Base-by-base conservation (phyloP, 2,113 vertebrate genomes). In the Otolemur garnettii region DNA sequence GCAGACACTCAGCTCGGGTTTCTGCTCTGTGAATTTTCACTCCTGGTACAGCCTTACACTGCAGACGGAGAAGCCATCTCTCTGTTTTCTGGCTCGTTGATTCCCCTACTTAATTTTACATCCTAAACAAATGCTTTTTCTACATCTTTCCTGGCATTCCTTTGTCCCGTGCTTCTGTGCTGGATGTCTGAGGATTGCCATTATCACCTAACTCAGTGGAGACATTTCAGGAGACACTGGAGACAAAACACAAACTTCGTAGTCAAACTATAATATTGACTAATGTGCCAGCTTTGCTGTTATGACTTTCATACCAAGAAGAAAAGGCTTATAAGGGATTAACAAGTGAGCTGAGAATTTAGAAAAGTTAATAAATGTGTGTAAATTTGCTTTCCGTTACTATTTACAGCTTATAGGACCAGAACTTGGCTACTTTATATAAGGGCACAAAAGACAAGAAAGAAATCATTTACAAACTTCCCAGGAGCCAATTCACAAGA, bases 401-500 rank as follows among this genome's bases (percentile, higher is more conserved):
- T 79, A 78, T 87, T 64, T 80, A 57, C 10, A 90, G 35, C 19
- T 68, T 60, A 60, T 35, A 77, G 75, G 26, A 94, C 82, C 79
- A 79, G 94, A 38, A 33, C 28, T 83, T 79, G 30, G 50, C 30
- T 93, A 38, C 53, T 88, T 92, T 79, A 68, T 18, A 60, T 55
- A 79, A 87, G 22, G 19, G 68, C 64, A 80, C 13, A 78, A 72
- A 93, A 35, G 17, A 28, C 87, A 96, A 50, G 33, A 60, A 96
- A 72, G 14, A 96, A 84, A 95, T 86, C 12, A 74, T 57, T 96
- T 74, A 87, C 50, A 86, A 87, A 69, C 59, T 50, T 60, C 38
- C 42, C 55, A n/a, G 42, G 86, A 97, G 57, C 26, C 19, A 94
- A 93, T 94, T 93, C 68, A 57, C 64, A 94, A 69, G 81, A 60